A percentile compares a stretch with the other conserved stretches of the same genome.
These are phyloP conservation scores for Dromiciops gliroides DNA, from an alignment of 2,113 vertebrate genomes.

Conservation along the genomic window DNA sequence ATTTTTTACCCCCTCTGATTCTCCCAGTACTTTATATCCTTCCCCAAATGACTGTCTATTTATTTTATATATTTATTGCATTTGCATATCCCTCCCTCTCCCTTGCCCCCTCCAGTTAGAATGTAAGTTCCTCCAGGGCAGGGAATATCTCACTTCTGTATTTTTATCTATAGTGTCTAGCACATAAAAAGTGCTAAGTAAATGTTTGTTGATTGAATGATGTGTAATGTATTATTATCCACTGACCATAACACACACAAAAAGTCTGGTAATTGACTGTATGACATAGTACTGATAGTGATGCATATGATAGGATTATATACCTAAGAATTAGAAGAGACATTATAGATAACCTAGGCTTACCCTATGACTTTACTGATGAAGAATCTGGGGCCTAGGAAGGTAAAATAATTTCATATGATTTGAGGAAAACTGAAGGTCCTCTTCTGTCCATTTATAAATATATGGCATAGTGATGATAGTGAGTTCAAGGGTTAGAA, in stretches of 20 bases:
- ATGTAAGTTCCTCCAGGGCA: neutral
- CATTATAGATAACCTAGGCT: neutral
- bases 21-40: too few relatives aligned
- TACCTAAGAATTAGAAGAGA: neutral
- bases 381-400: neutral
- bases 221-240: neutral
- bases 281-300: neutral
- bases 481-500: neutral
- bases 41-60: neutral
- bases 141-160: neutral
- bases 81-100: neutral
- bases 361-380: neutral
- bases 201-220: neutral
- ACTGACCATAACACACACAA: neutral
- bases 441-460: neutral
- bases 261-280: neutral
- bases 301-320: neutral
- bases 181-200: neutral
- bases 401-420: neutral
- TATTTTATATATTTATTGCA: neutral
- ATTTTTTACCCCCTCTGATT: rapidly evolving
- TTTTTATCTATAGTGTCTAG: neutral
- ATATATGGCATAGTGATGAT: neutral
- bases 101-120: neutral
- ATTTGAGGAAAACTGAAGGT: neutral